These are phyloP conservation scores for Cryptosula pallasiana DNA, from an alignment of 2,888 invertebrate genomes.

Conservation along the genomic window DNA sequence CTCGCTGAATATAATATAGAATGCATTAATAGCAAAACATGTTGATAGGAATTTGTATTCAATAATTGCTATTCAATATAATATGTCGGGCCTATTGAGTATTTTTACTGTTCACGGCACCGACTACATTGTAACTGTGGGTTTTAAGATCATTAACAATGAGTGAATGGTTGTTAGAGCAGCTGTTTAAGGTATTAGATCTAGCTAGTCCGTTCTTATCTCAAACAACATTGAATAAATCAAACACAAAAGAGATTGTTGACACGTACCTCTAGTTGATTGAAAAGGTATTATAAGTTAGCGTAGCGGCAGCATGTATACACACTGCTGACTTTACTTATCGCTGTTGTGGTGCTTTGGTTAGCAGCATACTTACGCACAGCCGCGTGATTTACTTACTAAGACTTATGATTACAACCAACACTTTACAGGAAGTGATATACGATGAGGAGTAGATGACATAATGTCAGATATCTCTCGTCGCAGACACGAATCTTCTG, in stretches of 20 bases:
- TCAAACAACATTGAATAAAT: neutral
- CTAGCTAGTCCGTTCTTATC: neutral
- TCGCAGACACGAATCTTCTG: neutral
- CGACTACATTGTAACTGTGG: neutral
- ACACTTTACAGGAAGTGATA: no score
- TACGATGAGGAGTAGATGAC: neutral
- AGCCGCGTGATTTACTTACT: neutral
- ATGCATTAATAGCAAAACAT: neutral
- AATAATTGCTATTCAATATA: neutral
- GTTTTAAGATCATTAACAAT: constrained; percentile 6
- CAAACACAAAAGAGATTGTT: constrained; percentile 13
- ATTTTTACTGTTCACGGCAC: neutral
- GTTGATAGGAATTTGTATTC: constrained; percentile 1
- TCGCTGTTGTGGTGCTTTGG: neutral
- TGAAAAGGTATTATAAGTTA: neutral
- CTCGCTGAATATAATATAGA: neutral
- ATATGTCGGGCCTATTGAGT: neutral
- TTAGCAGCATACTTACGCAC: neutral
- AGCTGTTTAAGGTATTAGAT: neutral
- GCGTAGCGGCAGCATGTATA: neutral
- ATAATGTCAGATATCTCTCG: neutral
- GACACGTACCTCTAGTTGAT: constrained; percentile 2
- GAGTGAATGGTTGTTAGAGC: neutral
- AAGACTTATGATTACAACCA: no score
- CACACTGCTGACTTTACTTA: neutral